phyloP scores from a whole-genome alignment of 1,140 invertebrate species.

The Propsilocerus akamusi region DNA sequence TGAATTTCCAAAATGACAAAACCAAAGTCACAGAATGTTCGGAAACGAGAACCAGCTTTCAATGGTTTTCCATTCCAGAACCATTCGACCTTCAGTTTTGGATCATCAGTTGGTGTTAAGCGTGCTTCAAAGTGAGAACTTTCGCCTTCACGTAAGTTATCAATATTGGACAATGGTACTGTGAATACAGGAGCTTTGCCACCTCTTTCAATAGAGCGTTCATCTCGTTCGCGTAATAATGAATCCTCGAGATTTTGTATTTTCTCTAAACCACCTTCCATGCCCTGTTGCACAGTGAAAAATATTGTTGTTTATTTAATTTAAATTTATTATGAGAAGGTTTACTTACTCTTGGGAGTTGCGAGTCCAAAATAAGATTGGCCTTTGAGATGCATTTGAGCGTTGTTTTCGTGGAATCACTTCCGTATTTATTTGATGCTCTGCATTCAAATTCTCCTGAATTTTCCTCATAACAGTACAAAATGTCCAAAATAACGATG shows the following conservation, averaged over 20 bases:
- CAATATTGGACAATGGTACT: constrained; percentile 70
- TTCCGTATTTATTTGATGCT: constrained; percentile 80
- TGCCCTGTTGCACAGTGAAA: no score
- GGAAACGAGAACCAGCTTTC: constrained; percentile 73
- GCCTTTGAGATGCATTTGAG: constrained; percentile 77
- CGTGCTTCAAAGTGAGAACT: constrained; percentile 89
- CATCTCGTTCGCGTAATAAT: constrained; percentile 48
- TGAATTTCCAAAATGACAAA: constrained; percentile 89
- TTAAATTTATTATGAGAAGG: constrained; percentile 3
- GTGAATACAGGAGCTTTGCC: constrained; percentile 81
- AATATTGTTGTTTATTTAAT: constrained; percentile 10
- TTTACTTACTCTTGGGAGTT: constrained; percentile 59
- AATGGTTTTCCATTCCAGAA: constrained; percentile 85
- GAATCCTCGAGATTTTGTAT: constrained; percentile 84
- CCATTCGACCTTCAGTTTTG: constrained; percentile 89
- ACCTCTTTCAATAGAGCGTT: constrained; percentile 44
- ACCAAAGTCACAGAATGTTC: constrained; percentile 89
- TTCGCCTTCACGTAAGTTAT: constrained; percentile 72
- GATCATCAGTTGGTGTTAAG: constrained; percentile 82
- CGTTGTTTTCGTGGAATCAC: constrained; percentile 67
- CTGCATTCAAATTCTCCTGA: constrained; percentile 84
- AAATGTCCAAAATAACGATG: constrained; percentile 87
- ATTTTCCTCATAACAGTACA: constrained; percentile 95
- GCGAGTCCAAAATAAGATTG: constrained; percentile 85
- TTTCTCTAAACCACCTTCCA: constrained; percentile 83